phyloP scores from a whole-genome alignment of 2,797 vertebrate genomes.

The Sebastes paucispinis region DNA sequence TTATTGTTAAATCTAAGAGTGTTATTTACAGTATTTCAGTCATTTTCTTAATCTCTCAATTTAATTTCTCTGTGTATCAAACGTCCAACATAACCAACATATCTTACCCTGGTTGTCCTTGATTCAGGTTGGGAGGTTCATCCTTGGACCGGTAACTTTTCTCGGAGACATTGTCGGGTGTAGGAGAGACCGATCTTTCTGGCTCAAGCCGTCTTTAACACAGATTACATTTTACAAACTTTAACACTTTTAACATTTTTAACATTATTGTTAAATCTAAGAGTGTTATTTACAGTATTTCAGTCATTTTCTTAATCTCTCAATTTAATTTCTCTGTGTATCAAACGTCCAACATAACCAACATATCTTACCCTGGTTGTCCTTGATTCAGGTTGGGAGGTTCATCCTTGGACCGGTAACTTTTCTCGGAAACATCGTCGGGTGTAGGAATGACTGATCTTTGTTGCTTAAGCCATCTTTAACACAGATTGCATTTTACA shows the following conservation, averaged over 20 bases:
- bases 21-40: background rate
- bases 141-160: too few species aligned
- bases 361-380: background rate
- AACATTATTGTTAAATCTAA: background rate
- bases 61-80: too few species aligned
- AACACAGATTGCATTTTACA: background rate
- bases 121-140: accelerated
- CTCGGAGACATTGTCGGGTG: accelerated
- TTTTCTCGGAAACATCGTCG: background rate
- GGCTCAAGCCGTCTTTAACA: background rate
- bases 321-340: too few species aligned
- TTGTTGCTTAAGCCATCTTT: background rate
- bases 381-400: accelerated
- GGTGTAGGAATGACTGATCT: background rate
- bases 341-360: background rate
- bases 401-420: background rate
- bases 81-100: background rate
- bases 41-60: background rate
- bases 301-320: background rate
- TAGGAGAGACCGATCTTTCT: background rate
- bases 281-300: background rate
- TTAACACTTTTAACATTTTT: background rate
- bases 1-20: too few species aligned
- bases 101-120: background rate
- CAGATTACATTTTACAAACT: too few species aligned